A percentile compares a stretch with the other conserved stretches of the same genome.
phyloP scores from a whole-genome alignment of 2,888 invertebrate genomes.

The Neoascia interrupta region DNA sequence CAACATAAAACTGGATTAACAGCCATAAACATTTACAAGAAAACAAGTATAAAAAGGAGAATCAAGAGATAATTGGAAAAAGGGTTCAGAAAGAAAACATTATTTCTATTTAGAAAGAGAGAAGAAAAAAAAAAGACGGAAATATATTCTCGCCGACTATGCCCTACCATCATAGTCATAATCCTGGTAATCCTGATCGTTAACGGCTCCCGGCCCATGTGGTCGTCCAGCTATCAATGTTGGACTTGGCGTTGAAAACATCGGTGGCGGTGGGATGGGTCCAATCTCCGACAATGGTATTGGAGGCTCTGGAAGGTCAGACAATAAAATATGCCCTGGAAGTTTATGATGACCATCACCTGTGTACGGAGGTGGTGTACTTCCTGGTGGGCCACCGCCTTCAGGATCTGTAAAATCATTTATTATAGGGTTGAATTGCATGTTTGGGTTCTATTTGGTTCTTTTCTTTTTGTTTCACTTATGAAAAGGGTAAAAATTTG shows the following conservation, averaged over 20 bases:
- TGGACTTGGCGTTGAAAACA: constrained; percentile 95
- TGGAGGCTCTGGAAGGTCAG: constrained; percentile 94
- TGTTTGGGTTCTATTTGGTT: constrained; percentile 11
- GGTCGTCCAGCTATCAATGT: constrained; percentile 82
- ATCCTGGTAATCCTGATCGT: constrained; percentile 80
- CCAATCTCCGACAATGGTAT: constrained; percentile 96
- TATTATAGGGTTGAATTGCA: constrained; percentile 1
- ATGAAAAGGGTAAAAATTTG: constrained; percentile 25
- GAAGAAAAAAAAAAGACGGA: not conserved
- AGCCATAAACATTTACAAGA: constrained; percentile 11
- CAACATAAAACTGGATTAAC: constrained; percentile 46
- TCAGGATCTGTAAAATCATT: constrained; percentile 82
- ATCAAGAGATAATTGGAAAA: constrained; percentile 6
- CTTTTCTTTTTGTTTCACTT: not conserved
- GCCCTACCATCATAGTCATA: constrained; percentile 85
- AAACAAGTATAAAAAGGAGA: not conserved
- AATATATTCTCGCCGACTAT: constrained; percentile 44
- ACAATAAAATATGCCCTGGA: constrained; percentile 85
- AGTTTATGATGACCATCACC: constrained; percentile 75
- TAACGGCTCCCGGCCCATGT: constrained; percentile 79
- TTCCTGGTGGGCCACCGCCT: constrained; percentile 79
- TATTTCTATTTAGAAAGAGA: not conserved
- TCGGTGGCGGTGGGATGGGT: constrained; percentile 95
- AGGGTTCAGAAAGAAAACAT: no score
- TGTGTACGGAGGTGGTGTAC: constrained; percentile 78